Percentiles rank a stretch among this genome's conserved stretches.
phyloP scores from a whole-genome alignment of 37 sponge, comb jelly and placozoan genomes.

The Spongilla lacustris region DNA sequence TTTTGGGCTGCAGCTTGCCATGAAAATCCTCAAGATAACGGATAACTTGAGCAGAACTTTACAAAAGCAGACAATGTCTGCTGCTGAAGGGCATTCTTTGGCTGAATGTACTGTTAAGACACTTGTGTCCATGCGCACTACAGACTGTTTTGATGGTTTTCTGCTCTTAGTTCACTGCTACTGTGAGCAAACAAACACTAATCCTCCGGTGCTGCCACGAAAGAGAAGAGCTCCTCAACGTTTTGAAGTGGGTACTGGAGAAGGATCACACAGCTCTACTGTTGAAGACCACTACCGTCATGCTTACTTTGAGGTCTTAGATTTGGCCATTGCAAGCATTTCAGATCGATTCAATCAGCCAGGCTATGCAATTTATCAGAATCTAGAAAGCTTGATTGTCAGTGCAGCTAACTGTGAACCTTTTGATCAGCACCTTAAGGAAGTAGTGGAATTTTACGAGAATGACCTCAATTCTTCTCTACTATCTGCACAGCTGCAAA shows the following conservation, averaged over 20 bases:
- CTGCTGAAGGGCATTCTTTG: constrained; percentile 41
- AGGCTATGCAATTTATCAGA: no score
- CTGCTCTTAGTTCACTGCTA: constrained; percentile 15
- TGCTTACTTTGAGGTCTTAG: constrained; percentile 33
- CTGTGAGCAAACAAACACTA: not conserved
- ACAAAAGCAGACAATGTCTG: constrained; percentile 50
- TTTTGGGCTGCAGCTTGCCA: no score
- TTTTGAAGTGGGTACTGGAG: no score
- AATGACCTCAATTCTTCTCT: constrained; percentile 37
- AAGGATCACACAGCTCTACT: constrained; percentile 18
- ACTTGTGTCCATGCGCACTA: constrained; percentile 14
- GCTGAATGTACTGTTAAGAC: constrained; percentile 30
- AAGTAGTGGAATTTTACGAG: no score
- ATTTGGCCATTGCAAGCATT: constrained; percentile 21
- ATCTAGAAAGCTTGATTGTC: no score
- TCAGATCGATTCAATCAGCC: no score
- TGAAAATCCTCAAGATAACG: no score
- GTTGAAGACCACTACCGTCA: constrained; percentile 42
- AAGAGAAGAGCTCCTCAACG: constrained; percentile 39
- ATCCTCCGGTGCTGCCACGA: constrained; percentile 37
- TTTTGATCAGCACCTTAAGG: no score
- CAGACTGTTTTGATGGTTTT: constrained; percentile 31
- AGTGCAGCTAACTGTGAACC: no score
- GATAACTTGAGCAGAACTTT: no score
- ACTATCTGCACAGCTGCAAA: constrained; percentile 39